Evolutionary conservation across 2,888 invertebrate species (phyloP).

Genomic region (Listrodromus nycthemerus): DNA sequence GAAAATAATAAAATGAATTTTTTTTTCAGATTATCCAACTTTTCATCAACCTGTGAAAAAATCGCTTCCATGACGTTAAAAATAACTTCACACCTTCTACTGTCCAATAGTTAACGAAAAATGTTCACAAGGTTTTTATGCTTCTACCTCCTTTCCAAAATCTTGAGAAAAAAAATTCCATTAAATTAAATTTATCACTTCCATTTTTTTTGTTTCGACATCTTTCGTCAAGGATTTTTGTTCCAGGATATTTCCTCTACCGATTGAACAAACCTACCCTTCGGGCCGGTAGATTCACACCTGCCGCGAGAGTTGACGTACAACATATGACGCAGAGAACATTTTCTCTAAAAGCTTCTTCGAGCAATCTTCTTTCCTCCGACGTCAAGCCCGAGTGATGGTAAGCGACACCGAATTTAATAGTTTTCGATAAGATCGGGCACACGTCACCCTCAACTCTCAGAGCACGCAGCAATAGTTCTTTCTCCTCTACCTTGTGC

Average conservation of each 20-base stretch:
- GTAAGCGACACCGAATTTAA: constrained; percentile 94
- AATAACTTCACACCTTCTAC: too few species aligned
- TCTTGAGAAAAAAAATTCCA: too few species aligned
- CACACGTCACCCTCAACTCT: constrained; percentile 89
- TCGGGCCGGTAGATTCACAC: constrained; percentile 97
- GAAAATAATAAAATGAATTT: too few species aligned
- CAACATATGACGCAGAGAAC: constrained; percentile 95
- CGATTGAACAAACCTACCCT: constrained; percentile 85
- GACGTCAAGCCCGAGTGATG: constrained; percentile 96
- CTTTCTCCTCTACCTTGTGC: constrained; percentile 87
- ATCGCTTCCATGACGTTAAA: too few species aligned
- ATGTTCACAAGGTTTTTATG: too few species aligned
- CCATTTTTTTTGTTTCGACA: neutral
- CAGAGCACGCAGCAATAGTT: constrained; percentile 87
- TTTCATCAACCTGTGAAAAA: too few species aligned
- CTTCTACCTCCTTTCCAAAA: too few species aligned
- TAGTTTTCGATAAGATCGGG: constrained; percentile 88
- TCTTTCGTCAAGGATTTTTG: neutral
- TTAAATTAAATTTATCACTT: too few species aligned
- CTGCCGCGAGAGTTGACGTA: constrained; percentile 98
- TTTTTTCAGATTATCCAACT: too few species aligned
- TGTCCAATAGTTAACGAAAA: too few species aligned
- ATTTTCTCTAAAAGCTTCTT: constrained; percentile 93
- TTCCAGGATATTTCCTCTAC: constrained; percentile 2
- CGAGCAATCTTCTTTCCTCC: constrained; percentile 94